These are phyloP conservation scores for Tipula confusa DNA, from an alignment of 2,888 invertebrate genomes.

Conservation along the genomic window DNA sequence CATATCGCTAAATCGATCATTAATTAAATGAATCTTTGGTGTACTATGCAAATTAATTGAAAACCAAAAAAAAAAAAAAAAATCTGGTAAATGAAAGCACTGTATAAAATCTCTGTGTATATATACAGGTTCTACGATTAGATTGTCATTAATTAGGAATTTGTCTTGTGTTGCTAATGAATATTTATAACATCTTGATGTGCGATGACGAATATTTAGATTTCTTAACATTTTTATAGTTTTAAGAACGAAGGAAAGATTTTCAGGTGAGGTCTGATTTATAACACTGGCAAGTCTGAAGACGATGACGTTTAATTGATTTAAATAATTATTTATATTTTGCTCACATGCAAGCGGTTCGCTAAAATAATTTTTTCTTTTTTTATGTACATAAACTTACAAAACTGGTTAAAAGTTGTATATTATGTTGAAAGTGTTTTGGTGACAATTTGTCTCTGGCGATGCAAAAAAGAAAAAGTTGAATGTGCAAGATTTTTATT, in stretches of 20 bases:
- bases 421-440: neutral
- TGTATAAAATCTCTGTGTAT: too few relatives aligned
- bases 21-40: neutral
- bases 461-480: neutral
- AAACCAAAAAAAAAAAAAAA: neutral
- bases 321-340: too few relatives aligned
- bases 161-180: neutral
- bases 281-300: too few relatives aligned
- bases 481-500: neutral
- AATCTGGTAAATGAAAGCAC: neutral
- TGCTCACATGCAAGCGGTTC: too few relatives aligned
- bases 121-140: neutral
- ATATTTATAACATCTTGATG: neutral
- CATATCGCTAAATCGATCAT: neutral
- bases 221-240: neutral
- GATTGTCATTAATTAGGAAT: slow-evolving; percentile 7
- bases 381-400: neutral
- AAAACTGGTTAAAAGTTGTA: neutral
- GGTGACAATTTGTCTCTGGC: neutral
- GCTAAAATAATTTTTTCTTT: neutral
- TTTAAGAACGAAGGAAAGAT: too few relatives aligned
- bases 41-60: neutral
- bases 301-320: too few relatives aligned
- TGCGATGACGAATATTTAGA: neutral
- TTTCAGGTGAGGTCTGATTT: too few relatives aligned